Base-by-base conservation (phyloP, 53 echinoderm and acorn worm genomes). In the Echinarachnius parma region DNA sequence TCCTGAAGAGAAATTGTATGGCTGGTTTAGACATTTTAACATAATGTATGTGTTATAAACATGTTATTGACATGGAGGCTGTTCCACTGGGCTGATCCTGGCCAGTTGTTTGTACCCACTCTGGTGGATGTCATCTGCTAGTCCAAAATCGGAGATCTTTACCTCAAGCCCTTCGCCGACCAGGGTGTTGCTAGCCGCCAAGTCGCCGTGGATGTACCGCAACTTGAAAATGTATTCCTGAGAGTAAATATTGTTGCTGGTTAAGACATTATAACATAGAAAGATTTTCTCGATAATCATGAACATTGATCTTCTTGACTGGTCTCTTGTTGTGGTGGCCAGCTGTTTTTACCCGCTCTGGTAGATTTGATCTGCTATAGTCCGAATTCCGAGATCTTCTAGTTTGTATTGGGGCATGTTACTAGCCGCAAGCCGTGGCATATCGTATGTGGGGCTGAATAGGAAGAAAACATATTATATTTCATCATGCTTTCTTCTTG, bases 111-210 rank as follows among this genome's bases (percentile, higher is more conserved):
- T 82, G 61, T 92, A 92, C 36, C 89, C 92, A 14, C 86, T 79
- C 77, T 89, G 88, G 50, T 92, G 89, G 37, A 92, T 89, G 46
- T 92, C 92, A 46, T 89, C 92, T 57, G 92, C 85, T 48, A 92
- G 49, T 26, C 92, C 92, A 63, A 92, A 92, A 22, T 92, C 92
- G 0, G 92, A 92, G 35, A 92, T 83, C 53, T 92, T 92, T 1
- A 92, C 89, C 19, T 80, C 77, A 13, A 92, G 39, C 1, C 82
- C 79, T 20, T 85, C 85, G 1, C 86, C 92, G 0, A 92, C 88
- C 50, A 92, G 34, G 34, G 89, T 70, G 34, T 92, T 92, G 16
- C 92, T 66, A 5, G 92, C 92, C 3, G 92, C 92, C 26, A 92
- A 77, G 53, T 92, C 92, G 1, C 92, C 92, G 47, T 92, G 92